phyloP scores from a whole-genome alignment of 2,113 vertebrate species.

The Semicossyphus pulcher region DNA sequence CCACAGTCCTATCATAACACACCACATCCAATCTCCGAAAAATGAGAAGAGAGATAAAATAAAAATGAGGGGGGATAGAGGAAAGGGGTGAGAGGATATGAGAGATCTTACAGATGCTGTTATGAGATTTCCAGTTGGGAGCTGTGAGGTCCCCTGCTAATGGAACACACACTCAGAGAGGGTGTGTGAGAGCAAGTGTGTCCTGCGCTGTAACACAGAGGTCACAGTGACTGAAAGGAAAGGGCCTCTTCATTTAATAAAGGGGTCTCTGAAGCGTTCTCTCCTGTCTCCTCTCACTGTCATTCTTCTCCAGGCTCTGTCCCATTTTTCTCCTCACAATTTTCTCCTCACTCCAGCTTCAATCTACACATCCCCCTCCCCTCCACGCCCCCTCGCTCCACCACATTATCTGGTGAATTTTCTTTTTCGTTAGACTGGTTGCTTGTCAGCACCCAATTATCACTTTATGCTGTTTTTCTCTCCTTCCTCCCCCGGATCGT shows the following conservation, averaged over 20 bases:
- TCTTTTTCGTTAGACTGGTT: slow-evolving; percentile 30
- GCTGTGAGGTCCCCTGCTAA: slow-evolving; percentile 53
- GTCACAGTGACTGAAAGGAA: slow-evolving; percentile 58
- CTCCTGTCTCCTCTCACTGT: slow-evolving; percentile 29
- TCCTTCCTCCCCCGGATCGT: slow-evolving; percentile 23
- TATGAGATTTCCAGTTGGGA: slow-evolving; percentile 63
- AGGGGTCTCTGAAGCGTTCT: slow-evolving; percentile 49
- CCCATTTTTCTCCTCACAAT: slow-evolving; percentile 37
- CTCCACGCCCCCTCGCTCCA: neutral
- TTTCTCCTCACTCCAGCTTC: slow-evolving; percentile 18
- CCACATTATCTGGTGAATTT: slow-evolving; percentile 35
- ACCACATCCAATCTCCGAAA: slow-evolving; percentile 57
- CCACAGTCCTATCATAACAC: slow-evolving; percentile 44
- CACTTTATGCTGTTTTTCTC: slow-evolving; percentile 55
- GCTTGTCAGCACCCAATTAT: slow-evolving; percentile 76
- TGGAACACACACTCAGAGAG: slow-evolving; percentile 53
- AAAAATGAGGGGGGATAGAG: slow-evolving; percentile 3
- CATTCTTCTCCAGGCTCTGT: slow-evolving; percentile 41
- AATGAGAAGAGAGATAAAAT: slow-evolving; percentile 41
- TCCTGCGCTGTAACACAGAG: slow-evolving; percentile 38
- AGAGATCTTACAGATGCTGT: slow-evolving; percentile 60
- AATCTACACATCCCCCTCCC: neutral
- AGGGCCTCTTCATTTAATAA: slow-evolving; percentile 68
- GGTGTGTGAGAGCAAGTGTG: slow-evolving; percentile 31
- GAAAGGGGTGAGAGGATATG: slow-evolving; percentile 52